phyloP scores from a whole-genome alignment of 35 echinoderm and acorn worm genomes.

The Apostichopus parvimensis region DNA sequence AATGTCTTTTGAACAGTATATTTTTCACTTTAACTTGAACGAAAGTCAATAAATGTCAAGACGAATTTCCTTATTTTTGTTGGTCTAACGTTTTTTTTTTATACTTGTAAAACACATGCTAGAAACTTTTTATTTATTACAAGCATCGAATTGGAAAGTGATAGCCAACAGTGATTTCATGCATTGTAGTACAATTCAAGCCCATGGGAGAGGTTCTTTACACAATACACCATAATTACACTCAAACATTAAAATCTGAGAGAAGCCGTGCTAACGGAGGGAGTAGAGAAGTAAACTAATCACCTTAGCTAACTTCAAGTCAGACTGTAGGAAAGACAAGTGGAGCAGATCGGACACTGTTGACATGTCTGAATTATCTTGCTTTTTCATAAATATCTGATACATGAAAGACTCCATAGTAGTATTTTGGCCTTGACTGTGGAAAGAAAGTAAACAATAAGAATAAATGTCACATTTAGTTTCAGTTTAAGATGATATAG shows the following conservation, averaged over 20 bases:
- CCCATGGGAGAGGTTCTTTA: no score
- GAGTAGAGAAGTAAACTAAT: no score
- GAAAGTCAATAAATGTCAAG: no score
- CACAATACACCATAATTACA: not conserved
- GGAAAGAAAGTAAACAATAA: slow-evolving; percentile 2
- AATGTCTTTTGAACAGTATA: not conserved
- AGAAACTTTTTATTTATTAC: no score
- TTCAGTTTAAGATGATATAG: not conserved
- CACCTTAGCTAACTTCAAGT: slow-evolving; percentile 16
- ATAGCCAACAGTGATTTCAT: no score
- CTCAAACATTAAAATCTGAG: no score
- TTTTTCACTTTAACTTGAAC: no score
- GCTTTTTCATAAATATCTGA: slow-evolving; percentile 23
- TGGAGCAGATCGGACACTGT: not conserved
- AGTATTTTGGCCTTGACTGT: slow-evolving; percentile 1
- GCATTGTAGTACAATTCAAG: no score
- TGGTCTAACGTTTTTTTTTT: not conserved
- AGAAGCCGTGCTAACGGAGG: no score
- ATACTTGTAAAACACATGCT: no score
- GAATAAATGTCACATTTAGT: not conserved
- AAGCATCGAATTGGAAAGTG: no score
- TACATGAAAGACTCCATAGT: not conserved
- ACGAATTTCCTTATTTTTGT: no score
- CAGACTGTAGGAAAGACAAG: slow-evolving; percentile 4
- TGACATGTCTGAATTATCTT: not conserved